phyloP scores from a whole-genome alignment of 2,888 invertebrate genomes.

The Reticulitermes lucifugus region DNA sequence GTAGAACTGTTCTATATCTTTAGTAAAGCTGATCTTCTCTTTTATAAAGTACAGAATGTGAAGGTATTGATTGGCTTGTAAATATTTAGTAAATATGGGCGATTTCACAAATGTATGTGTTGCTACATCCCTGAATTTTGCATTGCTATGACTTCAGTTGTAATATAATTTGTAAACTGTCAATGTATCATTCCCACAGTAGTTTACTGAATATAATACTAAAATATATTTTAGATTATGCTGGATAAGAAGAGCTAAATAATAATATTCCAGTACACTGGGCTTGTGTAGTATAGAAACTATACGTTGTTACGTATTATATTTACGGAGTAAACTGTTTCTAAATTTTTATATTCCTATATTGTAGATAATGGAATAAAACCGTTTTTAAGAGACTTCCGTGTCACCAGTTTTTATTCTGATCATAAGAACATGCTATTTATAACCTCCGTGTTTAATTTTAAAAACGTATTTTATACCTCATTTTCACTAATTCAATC shows the following conservation, averaged over 20 bases:
- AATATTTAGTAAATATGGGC: not conserved
- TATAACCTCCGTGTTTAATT: too few relatives aligned
- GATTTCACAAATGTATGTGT: not conserved
- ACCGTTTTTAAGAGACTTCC: not conserved
- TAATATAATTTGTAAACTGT: not conserved
- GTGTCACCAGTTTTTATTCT: not conserved
- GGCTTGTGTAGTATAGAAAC: not conserved
- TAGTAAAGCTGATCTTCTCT: too few relatives aligned
- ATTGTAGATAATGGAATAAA: conserved; percentile 9
- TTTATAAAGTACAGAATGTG: too few relatives aligned
- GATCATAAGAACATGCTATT: too few relatives aligned
- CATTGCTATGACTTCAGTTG: not conserved
- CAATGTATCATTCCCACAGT: not conserved
- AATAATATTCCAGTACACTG: not conserved
- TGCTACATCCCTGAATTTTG: not conserved
- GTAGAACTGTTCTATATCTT: too few relatives aligned
- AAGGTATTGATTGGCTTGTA: too few relatives aligned
- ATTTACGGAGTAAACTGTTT: not conserved
- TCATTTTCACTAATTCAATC: too few relatives aligned
- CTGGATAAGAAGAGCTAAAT: not conserved
- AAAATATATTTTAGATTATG: too few relatives aligned
- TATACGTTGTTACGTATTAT: not conserved
- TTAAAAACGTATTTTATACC: too few relatives aligned
- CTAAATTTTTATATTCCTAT: conserved; percentile 10
- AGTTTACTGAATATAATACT: too few relatives aligned